Conservation (phyloP, 2,113 vertebrate species). For the Seriola aureovittata region DNA sequence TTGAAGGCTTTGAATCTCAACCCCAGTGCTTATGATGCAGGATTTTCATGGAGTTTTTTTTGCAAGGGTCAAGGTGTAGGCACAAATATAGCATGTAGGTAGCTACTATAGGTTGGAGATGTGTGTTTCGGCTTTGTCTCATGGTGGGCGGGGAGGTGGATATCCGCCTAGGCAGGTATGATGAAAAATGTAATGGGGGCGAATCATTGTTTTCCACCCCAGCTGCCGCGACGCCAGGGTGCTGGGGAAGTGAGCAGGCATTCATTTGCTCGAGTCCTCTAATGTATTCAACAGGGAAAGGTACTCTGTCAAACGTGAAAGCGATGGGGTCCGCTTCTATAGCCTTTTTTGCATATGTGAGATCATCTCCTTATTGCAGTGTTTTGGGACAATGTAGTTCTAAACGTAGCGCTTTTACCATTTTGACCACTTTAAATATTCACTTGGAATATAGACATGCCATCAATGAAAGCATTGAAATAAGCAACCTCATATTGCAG, state of each 20-base stretch:
- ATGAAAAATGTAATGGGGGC: conserved; percentile 75
- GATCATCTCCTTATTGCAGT: conserved; percentile 73
- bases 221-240: conserved; percentile 40
- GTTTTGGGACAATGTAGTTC: conserved; percentile 74
- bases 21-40: conserved; percentile 41
- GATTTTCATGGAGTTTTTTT: conserved; percentile 38
- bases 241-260: conserved; percentile 70
- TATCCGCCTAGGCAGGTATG: conserved; percentile 55
- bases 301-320: conserved; percentile 76
- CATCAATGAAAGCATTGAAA: conserved; percentile 43
- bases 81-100: conserved; percentile 35
- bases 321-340: conserved; percentile 51
- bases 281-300: conserved; percentile 78
- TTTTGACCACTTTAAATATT: conserved; percentile 73
- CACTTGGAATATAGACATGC: conserved; percentile 63
- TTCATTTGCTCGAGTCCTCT: conserved; percentile 72
- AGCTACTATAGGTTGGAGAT: conserved; percentile 35
- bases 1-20: conserved; percentile 35
- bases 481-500: conserved; percentile 29
- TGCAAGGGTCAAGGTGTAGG: conserved; percentile 42
- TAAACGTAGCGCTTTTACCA: conserved; percentile 57
- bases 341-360: conserved; percentile 73
- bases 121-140: conserved; percentile 12
- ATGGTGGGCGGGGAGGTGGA: conserved; percentile 45
- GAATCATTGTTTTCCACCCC: conserved; percentile 63